Base-by-base conservation (phyloP, 2,888 invertebrate species). In the Geophilus truncorum region DNA sequence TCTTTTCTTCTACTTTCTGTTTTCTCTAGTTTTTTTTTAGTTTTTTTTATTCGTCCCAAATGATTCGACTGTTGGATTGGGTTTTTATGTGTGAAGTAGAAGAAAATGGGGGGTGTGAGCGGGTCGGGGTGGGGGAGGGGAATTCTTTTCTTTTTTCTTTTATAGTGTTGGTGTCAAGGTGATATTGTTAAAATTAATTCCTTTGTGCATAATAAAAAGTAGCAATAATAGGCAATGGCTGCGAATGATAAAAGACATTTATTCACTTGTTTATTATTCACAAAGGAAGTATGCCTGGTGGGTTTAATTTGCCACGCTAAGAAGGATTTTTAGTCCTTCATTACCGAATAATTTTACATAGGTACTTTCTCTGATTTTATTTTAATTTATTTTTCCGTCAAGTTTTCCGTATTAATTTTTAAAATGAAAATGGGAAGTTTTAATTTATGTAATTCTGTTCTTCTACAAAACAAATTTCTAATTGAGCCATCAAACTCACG, bases 191-290 rank as follows among this genome's bases (percentile, higher is more conserved):
- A 70, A 62, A 70, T 70, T 70, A 70, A 70, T 70, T 70, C 70
- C 70, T 70, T 28, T 70, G 70, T 70, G 70, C 25, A 70, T 70
- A 70, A 70, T 70, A 70, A 70, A 70, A 70, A 23, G 70, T 70
- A 70, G 70, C 70, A 70, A 70, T 70, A 70, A 70, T 70, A 70
- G 12, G 25, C 70, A 70, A 70, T 25, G 25, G 70, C 45, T 45
- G 45, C 10, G 70, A 70, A 70, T 70, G 70, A 70, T 70, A 70
- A 70, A 70, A 70, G 70, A 70, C 70, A 70, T 70, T 70, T 70
- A 70, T 70, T 70, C 70, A 70, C 70, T 70, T 70, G 70, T 70
- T 70, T 70, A 70, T 70, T 70, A 70, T 70, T 70, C 70, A 70
- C 70, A 70, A 70, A 70, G 70, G 70, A 70, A 70, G 70, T 70